Percentiles rank a stretch among this genome's conserved stretches.
phyloP scores from a whole-genome alignment of 2,888 invertebrate species.

The Hyalella azteca region DNA sequence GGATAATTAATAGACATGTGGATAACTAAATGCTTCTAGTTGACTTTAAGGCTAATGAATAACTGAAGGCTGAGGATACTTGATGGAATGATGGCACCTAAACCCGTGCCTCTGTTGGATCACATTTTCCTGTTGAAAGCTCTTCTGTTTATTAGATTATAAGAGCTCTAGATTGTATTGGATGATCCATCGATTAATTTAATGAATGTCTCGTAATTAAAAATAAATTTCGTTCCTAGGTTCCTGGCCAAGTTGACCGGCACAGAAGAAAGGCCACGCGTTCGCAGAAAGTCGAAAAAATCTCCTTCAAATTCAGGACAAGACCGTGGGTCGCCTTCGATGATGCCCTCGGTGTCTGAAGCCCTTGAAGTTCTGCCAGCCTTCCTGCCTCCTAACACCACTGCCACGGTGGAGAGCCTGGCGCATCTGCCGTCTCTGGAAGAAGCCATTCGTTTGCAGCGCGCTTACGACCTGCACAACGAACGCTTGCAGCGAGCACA shows the following conservation, averaged over 20 bases:
- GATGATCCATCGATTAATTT: no score
- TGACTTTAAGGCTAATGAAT: no score
- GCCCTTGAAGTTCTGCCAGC: slow-evolving; percentile 35
- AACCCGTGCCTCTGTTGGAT: no score
- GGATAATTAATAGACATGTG: no score
- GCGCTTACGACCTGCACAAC: slow-evolving; percentile 19
- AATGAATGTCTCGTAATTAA: no score
- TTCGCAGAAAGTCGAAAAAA: slow-evolving; percentile 39
- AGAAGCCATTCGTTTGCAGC: background rate
- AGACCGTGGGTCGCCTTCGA: background rate
- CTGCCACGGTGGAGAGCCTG: background rate
- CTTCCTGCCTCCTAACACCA: slow-evolving; percentile 34
- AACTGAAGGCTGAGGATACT: no score
- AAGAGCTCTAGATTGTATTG: no score
- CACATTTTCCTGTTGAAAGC: no score
- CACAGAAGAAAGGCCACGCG: slow-evolving; percentile 50
- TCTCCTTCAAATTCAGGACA: background rate
- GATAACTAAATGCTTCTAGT: no score
- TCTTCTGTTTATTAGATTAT: no score
- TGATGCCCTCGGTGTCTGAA: background rate
- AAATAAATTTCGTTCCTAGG: slow-evolving; percentile 43
- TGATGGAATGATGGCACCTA: no score
- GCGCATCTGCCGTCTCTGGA: background rate
- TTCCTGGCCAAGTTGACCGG: slow-evolving; percentile 52
- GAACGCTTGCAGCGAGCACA: background rate